Evolutionary conservation across 35 echinoderm and acorn worm species (phyloP).

Genomic region (Lytechinus pictus): DNA sequence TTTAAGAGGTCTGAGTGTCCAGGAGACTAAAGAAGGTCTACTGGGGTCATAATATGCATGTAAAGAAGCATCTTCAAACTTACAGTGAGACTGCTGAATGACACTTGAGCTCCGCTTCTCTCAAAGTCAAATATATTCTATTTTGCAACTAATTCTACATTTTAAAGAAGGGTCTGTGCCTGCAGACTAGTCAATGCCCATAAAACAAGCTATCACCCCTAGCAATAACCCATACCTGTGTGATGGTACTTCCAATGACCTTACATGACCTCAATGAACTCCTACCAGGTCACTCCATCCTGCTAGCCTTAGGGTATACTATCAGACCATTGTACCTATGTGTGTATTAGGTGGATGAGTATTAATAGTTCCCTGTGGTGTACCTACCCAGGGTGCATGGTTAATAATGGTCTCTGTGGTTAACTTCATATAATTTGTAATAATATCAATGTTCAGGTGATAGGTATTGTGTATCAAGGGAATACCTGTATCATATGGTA

Average conservation of each 20-base stretch:
- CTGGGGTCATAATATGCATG: too few relatives aligned
- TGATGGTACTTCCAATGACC: background rate
- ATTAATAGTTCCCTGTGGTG: too few relatives aligned
- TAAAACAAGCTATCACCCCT: background rate
- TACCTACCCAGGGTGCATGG: background rate
- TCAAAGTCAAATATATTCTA: too few relatives aligned
- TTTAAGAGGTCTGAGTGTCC: too few relatives aligned
- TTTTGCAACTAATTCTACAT: too few relatives aligned
- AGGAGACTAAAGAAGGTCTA: too few relatives aligned
- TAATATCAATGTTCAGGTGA: background rate
- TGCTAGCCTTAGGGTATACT: background rate
- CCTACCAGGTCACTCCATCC: background rate
- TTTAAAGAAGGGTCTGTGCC: too few relatives aligned
- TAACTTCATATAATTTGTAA: background rate
- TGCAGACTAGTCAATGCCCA: background rate
- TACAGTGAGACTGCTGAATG: too few relatives aligned
- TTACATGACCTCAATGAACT: background rate
- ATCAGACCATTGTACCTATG: background rate
- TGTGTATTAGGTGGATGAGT: background rate
- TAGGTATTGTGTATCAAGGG: background rate
- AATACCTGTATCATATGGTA: too few relatives aligned
- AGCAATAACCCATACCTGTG: background rate
- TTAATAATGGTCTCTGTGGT: background rate
- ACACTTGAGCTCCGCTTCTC: too few relatives aligned
- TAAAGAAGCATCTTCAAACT: too few relatives aligned